Conservation (phyloP, 2,888 invertebrate species). For the Tubulanus polymorphus region DNA sequence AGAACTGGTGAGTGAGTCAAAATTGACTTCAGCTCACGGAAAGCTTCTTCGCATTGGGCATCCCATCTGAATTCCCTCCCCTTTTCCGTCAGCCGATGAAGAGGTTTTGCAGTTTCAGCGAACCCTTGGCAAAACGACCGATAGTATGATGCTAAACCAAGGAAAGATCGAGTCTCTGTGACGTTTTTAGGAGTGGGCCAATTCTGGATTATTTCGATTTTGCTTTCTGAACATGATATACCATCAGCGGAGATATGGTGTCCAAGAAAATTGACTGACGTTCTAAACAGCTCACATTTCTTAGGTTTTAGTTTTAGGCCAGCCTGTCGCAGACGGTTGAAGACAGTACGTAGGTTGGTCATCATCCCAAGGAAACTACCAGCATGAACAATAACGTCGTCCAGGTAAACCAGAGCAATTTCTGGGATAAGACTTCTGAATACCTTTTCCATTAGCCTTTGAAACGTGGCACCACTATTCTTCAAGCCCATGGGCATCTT, state of each 20-base stretch:
- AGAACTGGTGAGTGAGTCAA: not conserved
- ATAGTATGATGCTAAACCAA: conserved; percentile 6
- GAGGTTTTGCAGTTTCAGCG: conserved; percentile 5
- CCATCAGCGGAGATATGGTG: conserved; percentile 8
- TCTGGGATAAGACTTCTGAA: not conserved
- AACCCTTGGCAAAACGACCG: conserved; percentile 3
- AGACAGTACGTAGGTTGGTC: conserved; percentile 3
- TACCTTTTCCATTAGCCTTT: conserved; percentile 12
- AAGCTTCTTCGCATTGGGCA: not conserved
- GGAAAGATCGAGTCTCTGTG: not conserved
- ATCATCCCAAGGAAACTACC: not conserved
- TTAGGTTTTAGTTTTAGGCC: conserved; percentile 11
- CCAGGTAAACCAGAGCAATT: not conserved
- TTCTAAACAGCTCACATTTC: conserved; percentile 10
- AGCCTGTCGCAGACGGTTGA: conserved; percentile 2
- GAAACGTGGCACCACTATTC: conserved; percentile 12
- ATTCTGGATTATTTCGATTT: not conserved
- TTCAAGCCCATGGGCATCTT: conserved; percentile 1
- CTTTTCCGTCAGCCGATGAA: conserved; percentile 1
- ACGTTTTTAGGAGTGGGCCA: conserved; percentile 1
- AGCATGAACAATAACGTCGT: not conserved
- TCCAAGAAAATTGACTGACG: conserved; percentile 9
- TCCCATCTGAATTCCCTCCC: not conserved
- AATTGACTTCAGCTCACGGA: not conserved
- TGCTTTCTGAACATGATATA: not conserved